phyloP scores from a whole-genome alignment of 37 sponge, comb jelly and placozoan species.

The Cliona cf. orientalis region DNA sequence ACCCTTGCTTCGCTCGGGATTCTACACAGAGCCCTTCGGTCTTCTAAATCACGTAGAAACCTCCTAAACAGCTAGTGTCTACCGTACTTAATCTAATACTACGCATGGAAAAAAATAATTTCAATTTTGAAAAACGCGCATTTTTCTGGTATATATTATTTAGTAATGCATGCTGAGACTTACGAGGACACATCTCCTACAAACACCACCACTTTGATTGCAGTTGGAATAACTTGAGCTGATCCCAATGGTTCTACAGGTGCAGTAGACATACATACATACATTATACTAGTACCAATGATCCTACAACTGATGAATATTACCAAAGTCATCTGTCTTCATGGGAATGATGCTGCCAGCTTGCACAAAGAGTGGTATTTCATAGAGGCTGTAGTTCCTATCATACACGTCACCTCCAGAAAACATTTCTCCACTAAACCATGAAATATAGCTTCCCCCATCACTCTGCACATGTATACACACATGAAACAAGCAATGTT shows the following conservation, averaged over 20 bases:
- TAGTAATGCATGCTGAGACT: too few relatives aligned
- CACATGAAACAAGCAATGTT: not conserved
- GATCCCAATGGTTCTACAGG: conserved; percentile 36
- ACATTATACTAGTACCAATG: not conserved
- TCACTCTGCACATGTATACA: not conserved
- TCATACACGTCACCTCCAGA: conserved; percentile 15
- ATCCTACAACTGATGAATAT: not conserved
- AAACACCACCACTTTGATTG: conserved; percentile 54
- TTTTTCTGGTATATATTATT: too few relatives aligned
- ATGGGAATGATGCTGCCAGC: conserved; percentile 66
- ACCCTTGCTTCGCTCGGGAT: too few relatives aligned
- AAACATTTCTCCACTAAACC: conserved; percentile 51
- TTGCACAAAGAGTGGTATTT: conserved; percentile 68
- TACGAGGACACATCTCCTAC: conserved; percentile 30
- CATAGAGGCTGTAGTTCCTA: conserved; percentile 44
- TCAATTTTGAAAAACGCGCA: too few relatives aligned
- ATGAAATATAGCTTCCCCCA: conserved; percentile 47
- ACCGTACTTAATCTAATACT: too few relatives aligned
- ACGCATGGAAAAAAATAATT: too few relatives aligned
- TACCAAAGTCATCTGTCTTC: conserved; percentile 52
- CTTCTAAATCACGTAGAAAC: too few relatives aligned
- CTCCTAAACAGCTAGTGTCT: too few relatives aligned
- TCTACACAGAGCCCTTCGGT: too few relatives aligned
- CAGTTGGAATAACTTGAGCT: conserved; percentile 54
- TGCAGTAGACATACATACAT: conserved; percentile 5